Evolutionary conservation across 1,140 invertebrate species (phyloP).

Genomic region (Globodera ellingtonae): DNA sequence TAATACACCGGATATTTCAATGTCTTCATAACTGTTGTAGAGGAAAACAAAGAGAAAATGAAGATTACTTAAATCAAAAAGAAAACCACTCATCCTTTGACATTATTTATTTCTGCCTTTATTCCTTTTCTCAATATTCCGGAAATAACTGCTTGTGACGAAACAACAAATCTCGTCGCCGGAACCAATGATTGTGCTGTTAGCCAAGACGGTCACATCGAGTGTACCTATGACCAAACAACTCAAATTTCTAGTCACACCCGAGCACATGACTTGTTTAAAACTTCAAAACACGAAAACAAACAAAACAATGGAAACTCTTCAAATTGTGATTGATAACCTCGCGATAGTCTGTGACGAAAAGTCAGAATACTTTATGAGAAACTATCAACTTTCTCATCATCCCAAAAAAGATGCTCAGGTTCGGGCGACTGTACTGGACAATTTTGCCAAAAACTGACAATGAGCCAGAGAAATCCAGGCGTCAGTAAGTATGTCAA

Average conservation of each 20-base stretch:
- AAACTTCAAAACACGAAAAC: background rate
- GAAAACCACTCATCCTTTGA: too few relatives aligned
- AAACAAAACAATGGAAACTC: background rate
- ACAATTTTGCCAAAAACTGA: background rate
- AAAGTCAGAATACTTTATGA: background rate
- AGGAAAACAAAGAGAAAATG: background rate
- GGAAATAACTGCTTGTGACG: background rate
- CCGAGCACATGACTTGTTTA: background rate
- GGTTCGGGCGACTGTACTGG: background rate
- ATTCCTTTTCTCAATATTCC: background rate
- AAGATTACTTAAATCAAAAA: background rate
- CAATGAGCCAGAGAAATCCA: too few relatives aligned
- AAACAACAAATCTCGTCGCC: background rate
- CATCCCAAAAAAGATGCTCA: background rate
- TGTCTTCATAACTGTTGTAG: background rate
- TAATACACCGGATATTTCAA: background rate
- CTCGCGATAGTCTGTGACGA: background rate
- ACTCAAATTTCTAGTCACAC: background rate
- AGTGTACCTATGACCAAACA: background rate
- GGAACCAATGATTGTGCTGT: background rate
- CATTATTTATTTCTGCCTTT: background rate
- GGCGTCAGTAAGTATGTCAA: too few relatives aligned
- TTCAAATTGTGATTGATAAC: background rate
- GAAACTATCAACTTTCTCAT: background rate
- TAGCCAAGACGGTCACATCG: background rate